These are phyloP conservation scores for Stenchaetothrips biformis DNA, from an alignment of 2,888 invertebrate species.

Conservation along the genomic window DNA sequence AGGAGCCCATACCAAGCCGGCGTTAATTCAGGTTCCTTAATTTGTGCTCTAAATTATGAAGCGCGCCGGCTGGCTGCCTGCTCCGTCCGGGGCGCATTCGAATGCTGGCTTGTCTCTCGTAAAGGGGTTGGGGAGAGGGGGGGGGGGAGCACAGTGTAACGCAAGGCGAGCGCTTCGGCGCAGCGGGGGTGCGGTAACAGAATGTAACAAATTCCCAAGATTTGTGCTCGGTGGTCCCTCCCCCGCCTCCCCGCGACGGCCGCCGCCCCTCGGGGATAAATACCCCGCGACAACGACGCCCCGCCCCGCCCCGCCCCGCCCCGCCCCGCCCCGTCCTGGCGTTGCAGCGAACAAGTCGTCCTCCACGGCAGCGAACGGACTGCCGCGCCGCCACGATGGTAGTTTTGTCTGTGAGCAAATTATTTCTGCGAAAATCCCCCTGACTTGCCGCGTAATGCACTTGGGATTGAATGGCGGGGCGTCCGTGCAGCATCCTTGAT, in stretches of 20 bases:
- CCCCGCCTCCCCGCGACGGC: not conserved
- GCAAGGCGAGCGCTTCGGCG: not conserved
- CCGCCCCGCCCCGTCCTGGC: not conserved
- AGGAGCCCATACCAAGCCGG: not conserved
- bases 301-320: not conserved
- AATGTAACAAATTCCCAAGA: slow-evolving; percentile 6
- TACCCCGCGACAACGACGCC: not conserved
- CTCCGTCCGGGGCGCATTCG: not conserved
- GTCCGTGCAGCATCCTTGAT: too few relatives aligned
- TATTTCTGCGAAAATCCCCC: too few relatives aligned
- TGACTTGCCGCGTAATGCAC: too few relatives aligned
- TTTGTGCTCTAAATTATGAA: slow-evolving; percentile 19
- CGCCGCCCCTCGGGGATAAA: not conserved
- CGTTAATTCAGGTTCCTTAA: slow-evolving; percentile 12
- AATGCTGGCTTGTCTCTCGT: too few relatives aligned
- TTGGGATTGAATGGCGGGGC: too few relatives aligned
- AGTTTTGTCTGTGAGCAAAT: too few relatives aligned
- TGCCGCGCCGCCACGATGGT: not conserved
- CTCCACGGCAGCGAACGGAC: not conserved
- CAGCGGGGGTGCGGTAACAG: not conserved
- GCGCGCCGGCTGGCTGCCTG: not conserved
- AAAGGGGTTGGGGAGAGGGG: not conserved
- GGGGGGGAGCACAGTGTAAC: not conserved
- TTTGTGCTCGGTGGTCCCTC: not conserved
- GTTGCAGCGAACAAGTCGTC: not conserved